Base-by-base conservation (phyloP, 2,888 invertebrate genomes). In the Tipula vernalis region DNA sequence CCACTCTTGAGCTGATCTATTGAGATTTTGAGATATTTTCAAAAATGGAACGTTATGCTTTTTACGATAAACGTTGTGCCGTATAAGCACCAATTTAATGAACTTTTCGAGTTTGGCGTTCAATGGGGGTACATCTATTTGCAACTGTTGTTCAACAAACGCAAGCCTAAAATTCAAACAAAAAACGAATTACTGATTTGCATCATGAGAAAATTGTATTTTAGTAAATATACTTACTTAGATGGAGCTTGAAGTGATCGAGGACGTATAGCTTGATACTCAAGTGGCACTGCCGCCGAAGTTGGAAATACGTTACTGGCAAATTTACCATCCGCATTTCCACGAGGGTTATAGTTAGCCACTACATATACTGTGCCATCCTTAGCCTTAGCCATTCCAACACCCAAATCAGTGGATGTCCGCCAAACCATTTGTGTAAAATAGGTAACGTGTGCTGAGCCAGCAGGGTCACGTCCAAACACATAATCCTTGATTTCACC, bases 1-100 rank as follows among this genome's bases (percentile, higher is more conserved):
- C 95, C 96, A 96, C 90, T 95, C 94, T 90, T 95, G 94, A 5
- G 95, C 94, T 87, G 93, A 91, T 89, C 93, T 92, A 89, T 93
- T 93, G 39, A 96, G 92, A 91, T 95, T 94, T 89, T 94, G 94
- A 3, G 71, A 28, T 28, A 28, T 12, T 28, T 71, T 28, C n/a
- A 71, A 28, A 71, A 71, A 71, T 2, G 93, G 92, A 15, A 93
- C 93, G 44, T 92, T 92, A 89, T 94, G 94, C 88, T 92, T 93
- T 88, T 92, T 91, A 87, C 94, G 91, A 89, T 93, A 94, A 88
- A 94, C 94, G 89, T 94, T 94, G 89, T 94, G 71, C 10, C 28
- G 71, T 10, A 28, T 71, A 0, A 28, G 10, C 2, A 10, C 28
- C 28, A 71, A 28, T 71, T 71, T 28, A 1, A 2, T 28, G 12